A percentile compares a stretch with the other conserved stretches of the same genome.
Conservation (phyloP, 92 coral and sea anemone species). For the Zoanthus gigantus region DNA sequence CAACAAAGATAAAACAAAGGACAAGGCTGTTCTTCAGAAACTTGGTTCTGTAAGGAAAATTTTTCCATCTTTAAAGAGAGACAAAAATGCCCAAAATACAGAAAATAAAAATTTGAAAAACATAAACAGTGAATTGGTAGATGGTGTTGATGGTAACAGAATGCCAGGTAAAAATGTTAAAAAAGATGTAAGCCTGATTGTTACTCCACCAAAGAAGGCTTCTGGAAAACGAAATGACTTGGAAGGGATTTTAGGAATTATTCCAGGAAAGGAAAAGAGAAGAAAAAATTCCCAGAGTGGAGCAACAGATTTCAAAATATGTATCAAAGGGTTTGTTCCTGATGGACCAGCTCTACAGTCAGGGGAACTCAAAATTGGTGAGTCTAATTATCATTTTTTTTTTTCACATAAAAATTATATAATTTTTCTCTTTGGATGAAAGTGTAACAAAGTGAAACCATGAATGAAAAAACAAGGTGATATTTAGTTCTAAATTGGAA, state of each 20-base stretch:
- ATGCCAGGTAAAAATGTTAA: constrained; percentile 63
- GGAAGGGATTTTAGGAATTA: constrained; percentile 92
- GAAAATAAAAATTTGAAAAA: constrained; percentile 76
- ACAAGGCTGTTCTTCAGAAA: constrained; percentile 79
- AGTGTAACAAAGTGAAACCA: too few species aligned
- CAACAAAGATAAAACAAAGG: constrained; percentile 70
- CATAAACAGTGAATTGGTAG: constrained; percentile 50
- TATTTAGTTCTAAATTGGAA: too few species aligned
- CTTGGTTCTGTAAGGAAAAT: constrained; percentile 84
- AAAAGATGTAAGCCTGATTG: constrained; percentile 86
- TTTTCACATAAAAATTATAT: too few species aligned
- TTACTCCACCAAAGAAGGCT: constrained; percentile 85
- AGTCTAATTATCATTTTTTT: background rate
- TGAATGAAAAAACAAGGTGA: too few species aligned
- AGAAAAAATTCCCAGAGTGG: constrained; percentile 79
- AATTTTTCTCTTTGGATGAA: background rate
- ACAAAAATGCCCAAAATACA: constrained; percentile 74
- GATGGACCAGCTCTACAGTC: constrained; percentile 94
- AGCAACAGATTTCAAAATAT: constrained; percentile 78
- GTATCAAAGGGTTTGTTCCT: constrained; percentile 94
- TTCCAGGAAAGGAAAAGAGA: constrained; percentile 89
- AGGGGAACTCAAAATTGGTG: constrained; percentile 94
- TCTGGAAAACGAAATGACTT: constrained; percentile 85
- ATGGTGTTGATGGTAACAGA: constrained; percentile 41
- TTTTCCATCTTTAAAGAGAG: constrained; percentile 75